Percentiles rank a stretch among this genome's conserved stretches.
phyloP scores from a whole-genome alignment of 2,797 vertebrate genomes.

The Hapalemur alaotrensis region DNA sequence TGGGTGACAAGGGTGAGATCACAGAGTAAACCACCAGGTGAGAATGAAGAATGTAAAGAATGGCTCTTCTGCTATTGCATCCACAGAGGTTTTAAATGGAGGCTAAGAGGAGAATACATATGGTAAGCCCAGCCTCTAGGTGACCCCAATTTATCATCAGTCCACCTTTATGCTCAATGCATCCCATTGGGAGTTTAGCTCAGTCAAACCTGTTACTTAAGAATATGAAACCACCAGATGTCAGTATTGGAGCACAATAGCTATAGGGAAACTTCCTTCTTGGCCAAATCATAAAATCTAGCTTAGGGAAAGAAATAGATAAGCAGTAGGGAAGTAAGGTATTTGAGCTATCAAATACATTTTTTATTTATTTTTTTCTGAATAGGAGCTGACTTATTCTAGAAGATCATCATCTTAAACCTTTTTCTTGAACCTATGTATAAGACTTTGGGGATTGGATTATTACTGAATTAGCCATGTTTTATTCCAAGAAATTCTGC shows the following conservation, averaged over 20 bases:
- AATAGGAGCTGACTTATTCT: neutral
- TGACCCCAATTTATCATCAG: neutral
- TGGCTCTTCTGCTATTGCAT: neutral
- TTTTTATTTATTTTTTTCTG: conserved; percentile 10
- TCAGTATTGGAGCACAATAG: neutral
- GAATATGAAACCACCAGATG: neutral
- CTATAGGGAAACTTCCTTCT: neutral
- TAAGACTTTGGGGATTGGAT: neutral
- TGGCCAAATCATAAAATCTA: conserved; percentile 16
- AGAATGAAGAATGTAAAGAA: conserved; percentile 1
- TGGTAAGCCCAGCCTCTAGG: neutral
- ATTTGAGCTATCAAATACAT: neutral
- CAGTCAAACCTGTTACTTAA: neutral
- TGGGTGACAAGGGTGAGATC: conserved; percentile 75
- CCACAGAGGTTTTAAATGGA: neutral
- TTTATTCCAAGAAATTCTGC: neutral
- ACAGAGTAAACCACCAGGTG: conserved; percentile 51
- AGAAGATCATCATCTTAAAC: neutral
- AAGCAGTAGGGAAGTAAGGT: neutral
- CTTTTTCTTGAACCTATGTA: neutral
- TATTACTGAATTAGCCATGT: neutral
- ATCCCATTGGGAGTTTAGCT: neutral
- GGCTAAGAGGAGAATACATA: neutral
- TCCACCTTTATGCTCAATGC: neutral
- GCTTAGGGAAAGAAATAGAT: neutral